A percentile compares a stretch with the other conserved stretches of the same genome.
phyloP scores from a whole-genome alignment of 2,113 vertebrate genomes.

The Rhinolophus sinicus region DNA sequence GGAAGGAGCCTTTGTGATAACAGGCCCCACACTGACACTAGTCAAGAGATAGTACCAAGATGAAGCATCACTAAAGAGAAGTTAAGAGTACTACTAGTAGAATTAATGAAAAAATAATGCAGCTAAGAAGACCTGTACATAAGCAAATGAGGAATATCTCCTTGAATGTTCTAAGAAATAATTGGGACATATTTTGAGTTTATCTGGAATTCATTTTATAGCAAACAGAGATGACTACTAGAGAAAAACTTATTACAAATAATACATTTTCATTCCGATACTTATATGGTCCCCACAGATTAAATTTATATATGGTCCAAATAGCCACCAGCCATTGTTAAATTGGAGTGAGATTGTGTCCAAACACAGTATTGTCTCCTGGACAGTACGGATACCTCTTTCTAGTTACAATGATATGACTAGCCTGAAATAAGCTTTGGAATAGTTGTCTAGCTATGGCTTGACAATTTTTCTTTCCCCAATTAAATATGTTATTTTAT shows the following conservation, averaged over 20 bases:
- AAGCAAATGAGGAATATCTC: neutral
- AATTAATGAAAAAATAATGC: neutral
- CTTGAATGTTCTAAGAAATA: neutral
- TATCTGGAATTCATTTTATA: neutral
- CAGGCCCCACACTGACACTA: neutral
- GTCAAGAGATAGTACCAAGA: neutral
- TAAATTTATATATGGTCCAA: neutral
- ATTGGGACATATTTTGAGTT: neutral
- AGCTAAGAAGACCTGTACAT: neutral
- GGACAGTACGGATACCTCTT: neutral
- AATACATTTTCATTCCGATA: neutral
- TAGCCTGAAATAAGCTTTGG: neutral
- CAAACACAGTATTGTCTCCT: neutral
- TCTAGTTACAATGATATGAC: neutral
- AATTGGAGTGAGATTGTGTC: neutral
- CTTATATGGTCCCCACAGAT: neutral
- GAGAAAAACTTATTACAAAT: neutral
- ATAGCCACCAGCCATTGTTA: neutral
- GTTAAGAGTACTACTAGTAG: neutral
- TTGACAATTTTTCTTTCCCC: neutral
- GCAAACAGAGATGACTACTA: neutral
- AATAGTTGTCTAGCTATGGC: neutral
- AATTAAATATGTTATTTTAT: neutral
- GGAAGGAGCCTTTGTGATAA: neutral
- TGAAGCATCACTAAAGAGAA: neutral